Evolutionary conservation across 1,140 invertebrate genomes (phyloP), one percentile per base, ranked within the genome.

Genomic region (Aphelenchoides besseyi): DNA sequence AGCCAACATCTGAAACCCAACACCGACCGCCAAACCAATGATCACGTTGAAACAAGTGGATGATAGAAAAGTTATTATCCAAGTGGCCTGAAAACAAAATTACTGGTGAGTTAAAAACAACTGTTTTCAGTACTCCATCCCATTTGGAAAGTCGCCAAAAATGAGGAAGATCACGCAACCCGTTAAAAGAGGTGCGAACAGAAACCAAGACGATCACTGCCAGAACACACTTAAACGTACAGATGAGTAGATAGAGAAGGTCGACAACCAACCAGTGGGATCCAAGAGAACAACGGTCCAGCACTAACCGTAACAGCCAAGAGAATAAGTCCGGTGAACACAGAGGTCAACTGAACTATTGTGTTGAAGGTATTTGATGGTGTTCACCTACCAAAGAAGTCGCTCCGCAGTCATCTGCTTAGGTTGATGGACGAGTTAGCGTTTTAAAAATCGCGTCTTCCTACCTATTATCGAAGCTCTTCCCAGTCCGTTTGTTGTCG

Each of bases 121-220:
- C 55, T n/a, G n/a, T n/a, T n/a, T n/a, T n/a, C n/a, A n/a, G 5
- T 33, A 59, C 55, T 5, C 55, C 55, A 30, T 66, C 63, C 63
- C 63, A 66, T 53, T 66, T 66, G 16, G 32, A 66, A n/a, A 29
- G 12, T 29, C 26, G 32, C 63, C 63, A 66, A 33, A 32, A 37
- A 29, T 66, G n/a, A n/a, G 63, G 63, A 53, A 66, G 32, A 12
- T 66, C 63, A 1, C 30, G 36, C 1, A 66, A 66, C 1, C 63
- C 63, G 9, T 36, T 53, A 2, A 66, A 66, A 12, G 36, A 30
- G 12, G 12, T n/a, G 9, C 32, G 16, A n/a, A 35, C 1, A n/a
- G 63, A 64, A 8, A 66, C 36, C 12, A 66, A 23, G 16, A 66
- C 63, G 32, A 66, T 66, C 9, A 37, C 63, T 41, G 63, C 63